phyloP scores from a whole-genome alignment of 2,113 vertebrate species.

The Brevimyrus niger region DNA sequence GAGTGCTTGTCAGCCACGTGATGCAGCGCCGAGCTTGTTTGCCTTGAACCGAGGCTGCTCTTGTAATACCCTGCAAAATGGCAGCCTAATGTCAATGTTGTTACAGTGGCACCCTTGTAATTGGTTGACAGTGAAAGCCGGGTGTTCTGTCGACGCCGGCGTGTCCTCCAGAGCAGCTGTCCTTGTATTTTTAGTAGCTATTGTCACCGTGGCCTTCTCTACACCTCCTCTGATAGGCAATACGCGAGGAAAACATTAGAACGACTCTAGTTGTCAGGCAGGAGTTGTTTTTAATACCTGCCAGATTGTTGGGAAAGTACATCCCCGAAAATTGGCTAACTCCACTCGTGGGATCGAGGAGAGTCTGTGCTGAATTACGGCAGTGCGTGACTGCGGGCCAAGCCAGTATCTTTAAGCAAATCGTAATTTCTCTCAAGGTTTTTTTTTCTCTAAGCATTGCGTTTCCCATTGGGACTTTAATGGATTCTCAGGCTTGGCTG shows the following conservation, averaged over 20 bases:
- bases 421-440: not conserved
- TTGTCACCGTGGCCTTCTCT: conserved; percentile 7
- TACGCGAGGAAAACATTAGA: not conserved
- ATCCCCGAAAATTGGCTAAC: not conserved
- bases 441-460: not conserved
- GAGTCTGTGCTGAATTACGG: not conserved
- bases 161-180: conserved; percentile 17
- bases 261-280: not conserved
- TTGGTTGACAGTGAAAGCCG: conserved; percentile 15
- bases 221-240: not conserved
- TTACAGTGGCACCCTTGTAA: conserved; percentile 16
- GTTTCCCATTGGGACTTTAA: not conserved
- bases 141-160: not conserved
- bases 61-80: not conserved
- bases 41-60: not conserved
- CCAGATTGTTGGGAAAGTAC: not conserved
- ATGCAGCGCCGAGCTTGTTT: not conserved
- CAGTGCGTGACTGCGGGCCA: not conserved
- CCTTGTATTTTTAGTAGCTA: conserved; percentile 26
- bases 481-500: not conserved
- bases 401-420: not conserved
- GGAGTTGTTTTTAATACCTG: conserved; percentile 2
- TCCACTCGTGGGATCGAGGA: not conserved
- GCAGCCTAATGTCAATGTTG: conserved; percentile 6
- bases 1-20: not conserved